These are phyloP conservation scores for Pseudoips prasinana DNA, from an alignment of 2,888 invertebrate species.

Conservation along the genomic window DNA sequence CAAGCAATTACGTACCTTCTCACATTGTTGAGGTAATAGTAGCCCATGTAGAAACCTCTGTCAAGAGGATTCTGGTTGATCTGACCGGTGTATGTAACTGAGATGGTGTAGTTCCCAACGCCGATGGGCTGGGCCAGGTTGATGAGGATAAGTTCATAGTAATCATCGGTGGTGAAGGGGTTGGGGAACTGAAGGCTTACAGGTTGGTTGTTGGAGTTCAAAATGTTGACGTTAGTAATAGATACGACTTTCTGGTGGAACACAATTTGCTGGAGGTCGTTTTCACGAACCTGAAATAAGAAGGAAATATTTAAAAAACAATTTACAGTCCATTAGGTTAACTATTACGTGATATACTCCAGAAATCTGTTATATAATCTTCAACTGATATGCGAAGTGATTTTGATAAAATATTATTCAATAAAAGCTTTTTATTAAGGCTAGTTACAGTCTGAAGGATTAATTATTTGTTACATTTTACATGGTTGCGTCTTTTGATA, in stretches of 20 bases:
- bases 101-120: slow-evolving; percentile 55
- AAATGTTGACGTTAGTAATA: slow-evolving; percentile 47
- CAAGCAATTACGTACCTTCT: no score
- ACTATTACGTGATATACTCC: no score
- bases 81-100: slow-evolving; percentile 49
- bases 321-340: not conserved
- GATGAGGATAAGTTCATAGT: slow-evolving; percentile 59
- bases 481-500: no score
- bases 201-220: slow-evolving; percentile 29
- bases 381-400: no score
- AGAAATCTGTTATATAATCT: no score
- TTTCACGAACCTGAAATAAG: slow-evolving; percentile 46
- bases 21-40: slow-evolving; percentile 52
- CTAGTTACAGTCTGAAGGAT: no score
- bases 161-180: slow-evolving; percentile 51
- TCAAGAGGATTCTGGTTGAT: slow-evolving; percentile 66
- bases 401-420: no score
- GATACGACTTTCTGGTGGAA: slow-evolving; percentile 65
- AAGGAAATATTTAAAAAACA: no score
- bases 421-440: no score
- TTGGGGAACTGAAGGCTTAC: slow-evolving; percentile 44
- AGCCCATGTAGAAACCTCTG: slow-evolving; percentile 71
- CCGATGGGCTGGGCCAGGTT: slow-evolving; percentile 48
- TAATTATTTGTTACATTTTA: no score
- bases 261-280: slow-evolving; percentile 56